These are phyloP conservation scores for Thyatira batis DNA, from an alignment of 2,888 invertebrate species.

Conservation along the genomic window DNA sequence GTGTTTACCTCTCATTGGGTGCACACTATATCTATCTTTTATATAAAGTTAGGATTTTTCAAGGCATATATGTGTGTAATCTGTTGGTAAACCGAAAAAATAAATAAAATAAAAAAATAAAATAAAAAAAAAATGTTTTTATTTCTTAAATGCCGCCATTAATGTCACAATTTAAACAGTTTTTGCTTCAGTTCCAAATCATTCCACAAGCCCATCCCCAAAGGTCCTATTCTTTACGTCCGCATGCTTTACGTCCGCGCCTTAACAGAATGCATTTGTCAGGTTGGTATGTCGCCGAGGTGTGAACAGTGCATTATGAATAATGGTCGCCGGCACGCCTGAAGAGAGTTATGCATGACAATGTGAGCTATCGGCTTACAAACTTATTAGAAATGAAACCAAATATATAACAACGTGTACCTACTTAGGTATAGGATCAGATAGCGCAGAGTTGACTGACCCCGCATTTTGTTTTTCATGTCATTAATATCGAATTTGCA, in stretches of 20 bases:
- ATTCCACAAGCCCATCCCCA: not conserved
- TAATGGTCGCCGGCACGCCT: constrained; percentile 50
- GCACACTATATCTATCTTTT: too few relatives aligned
- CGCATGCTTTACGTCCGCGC: constrained; percentile 8
- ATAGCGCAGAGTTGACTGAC: not conserved
- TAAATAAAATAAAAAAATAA: too few relatives aligned
- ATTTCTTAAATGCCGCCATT: too few relatives aligned
- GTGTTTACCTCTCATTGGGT: too few relatives aligned
- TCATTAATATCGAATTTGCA: not conserved
- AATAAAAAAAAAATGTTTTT: too few relatives aligned
- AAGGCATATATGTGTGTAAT: too few relatives aligned
- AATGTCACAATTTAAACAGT: too few relatives aligned
- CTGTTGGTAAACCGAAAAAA: too few relatives aligned
- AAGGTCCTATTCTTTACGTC: not conserved
- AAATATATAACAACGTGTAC: not conserved
- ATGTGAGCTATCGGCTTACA: constrained; percentile 20
- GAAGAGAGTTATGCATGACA: constrained; percentile 60
- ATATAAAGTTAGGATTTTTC: too few relatives aligned
- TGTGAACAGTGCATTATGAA: constrained; percentile 53
- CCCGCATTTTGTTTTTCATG: not conserved
- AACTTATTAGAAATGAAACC: constrained; percentile 1
- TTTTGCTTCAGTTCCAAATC: not conserved
- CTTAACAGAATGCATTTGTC: constrained; percentile 37
- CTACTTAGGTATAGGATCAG: too few relatives aligned
- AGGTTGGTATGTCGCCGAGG: constrained; percentile 51